Base-by-base conservation (phyloP, 92 coral and sea anemone species). In the Meandrina meandrites region DNA sequence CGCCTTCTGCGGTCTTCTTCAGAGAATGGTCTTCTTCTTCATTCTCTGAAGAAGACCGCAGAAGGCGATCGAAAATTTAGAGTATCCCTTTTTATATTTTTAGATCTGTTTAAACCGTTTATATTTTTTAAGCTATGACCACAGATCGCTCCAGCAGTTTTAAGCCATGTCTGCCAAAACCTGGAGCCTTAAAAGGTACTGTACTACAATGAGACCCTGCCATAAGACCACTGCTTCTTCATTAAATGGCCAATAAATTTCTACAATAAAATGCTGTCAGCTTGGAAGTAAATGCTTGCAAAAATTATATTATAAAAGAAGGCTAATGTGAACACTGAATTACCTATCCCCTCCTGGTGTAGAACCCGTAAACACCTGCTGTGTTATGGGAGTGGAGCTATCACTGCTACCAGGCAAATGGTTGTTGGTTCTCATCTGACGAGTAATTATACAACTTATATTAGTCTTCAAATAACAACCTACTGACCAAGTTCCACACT, bases 381-480 rank as follows among this genome's bases (percentile, higher is more conserved):
- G 67, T 6, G 88, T 78, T 21, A 85, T 60, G 57, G 88, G 88
- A 19, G 82, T 76, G 50, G 88, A 54, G 76, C 88, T 85, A 40
- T 85, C 88, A 85, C 88, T 85, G 76, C 88, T 85, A 17, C 88
- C 88, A 54, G 82, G 88, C 42, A 85, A 48, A 51, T 66, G 68
- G 48, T 66, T 58, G 19, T 66, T 85, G 54, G 82, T 28, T 64
- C 82, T 78, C 31, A 77, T 30, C 88, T 85, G 18, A 18, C 53
- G n/a, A 80, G 16, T 47, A 62, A 14, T 40, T 8, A 40, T 17
- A 67, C 54, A 76, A 12, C 28, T 48, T 1, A 57, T 54, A 45
- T 45, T 8, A 45, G 31, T 32, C 70, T 32, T 71, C n/a, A n/a
- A n/a, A n/a, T n/a, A n/a, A 71, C 22, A 13, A 71, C 13, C 14